phyloP scores from a whole-genome alignment of 1,140 invertebrate species.

The Protaetia brevitarsis region DNA sequence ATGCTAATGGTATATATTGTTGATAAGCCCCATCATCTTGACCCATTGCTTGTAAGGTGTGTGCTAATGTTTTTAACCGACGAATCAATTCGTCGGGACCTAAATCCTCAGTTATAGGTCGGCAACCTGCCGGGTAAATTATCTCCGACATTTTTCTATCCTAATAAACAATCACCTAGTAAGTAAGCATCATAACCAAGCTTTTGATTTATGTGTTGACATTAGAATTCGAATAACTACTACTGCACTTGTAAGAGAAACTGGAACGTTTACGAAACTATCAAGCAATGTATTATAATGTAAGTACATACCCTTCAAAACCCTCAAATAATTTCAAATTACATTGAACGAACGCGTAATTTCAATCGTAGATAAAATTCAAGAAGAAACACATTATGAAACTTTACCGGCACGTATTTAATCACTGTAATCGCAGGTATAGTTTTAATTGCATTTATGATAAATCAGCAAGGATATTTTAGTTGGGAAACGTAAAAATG shows the following conservation, averaged over 20 bases:
- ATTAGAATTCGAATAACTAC: background rate
- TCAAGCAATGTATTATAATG: background rate
- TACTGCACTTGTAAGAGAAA: background rate
- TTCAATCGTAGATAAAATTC: constrained; percentile 20
- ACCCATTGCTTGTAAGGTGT: constrained; percentile 93
- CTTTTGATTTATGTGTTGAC: background rate
- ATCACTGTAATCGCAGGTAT: background rate
- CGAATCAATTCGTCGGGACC: constrained; percentile 93
- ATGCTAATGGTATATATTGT: constrained; percentile 89
- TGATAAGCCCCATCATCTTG: constrained; percentile 94
- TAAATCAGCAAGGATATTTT: background rate
- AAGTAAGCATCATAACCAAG: constrained; percentile 15
- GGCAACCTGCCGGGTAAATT: constrained; percentile 82
- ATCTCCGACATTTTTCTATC: constrained; percentile 68
- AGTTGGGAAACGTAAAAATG: background rate
- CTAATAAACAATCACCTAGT: constrained; percentile 9
- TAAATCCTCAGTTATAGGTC: constrained; percentile 86
- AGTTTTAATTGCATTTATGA: background rate
- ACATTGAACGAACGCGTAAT: constrained; percentile 19
- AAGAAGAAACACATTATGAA: constrained; percentile 10
- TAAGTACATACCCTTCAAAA: constrained; percentile 10
- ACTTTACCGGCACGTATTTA: background rate
- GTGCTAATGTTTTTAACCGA: constrained; percentile 87
- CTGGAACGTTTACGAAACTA: background rate
- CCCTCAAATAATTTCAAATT: constrained; percentile 23